Conservation (phyloP, 2,888 invertebrate genomes). For the Eristalinus aeneus region DNA sequence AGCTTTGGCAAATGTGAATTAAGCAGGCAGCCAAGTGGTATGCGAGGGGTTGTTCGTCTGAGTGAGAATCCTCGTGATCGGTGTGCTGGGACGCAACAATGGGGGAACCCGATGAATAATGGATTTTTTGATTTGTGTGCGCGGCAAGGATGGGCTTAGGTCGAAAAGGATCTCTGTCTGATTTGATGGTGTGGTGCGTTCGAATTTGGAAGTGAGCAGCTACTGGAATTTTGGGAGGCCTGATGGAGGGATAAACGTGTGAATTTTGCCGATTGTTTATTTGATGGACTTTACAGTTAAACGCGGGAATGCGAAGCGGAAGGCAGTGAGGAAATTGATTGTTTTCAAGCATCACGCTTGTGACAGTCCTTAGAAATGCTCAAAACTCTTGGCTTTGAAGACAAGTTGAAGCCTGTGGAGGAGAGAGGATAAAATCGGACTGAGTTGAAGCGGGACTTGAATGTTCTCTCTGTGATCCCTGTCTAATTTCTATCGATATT, state of each 20-base stretch:
- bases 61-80: constrained; percentile 41
- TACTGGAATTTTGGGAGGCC: background rate
- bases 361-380: no score
- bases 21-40: constrained; percentile 37
- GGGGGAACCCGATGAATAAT: constrained; percentile 47
- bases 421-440: no score
- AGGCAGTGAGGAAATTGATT: no score
- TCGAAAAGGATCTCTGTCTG: background rate
- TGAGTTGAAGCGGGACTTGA: no score
- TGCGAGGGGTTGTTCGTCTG: background rate
- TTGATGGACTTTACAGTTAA: background rate
- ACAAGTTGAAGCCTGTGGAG: no score
- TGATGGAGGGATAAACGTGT: background rate
- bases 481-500: no score
- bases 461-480: no score
- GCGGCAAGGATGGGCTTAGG: background rate
- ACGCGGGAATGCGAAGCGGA: background rate
- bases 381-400: no score
- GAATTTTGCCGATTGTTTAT: background rate
- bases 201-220: background rate
- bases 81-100: constrained; percentile 55
- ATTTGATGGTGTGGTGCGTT: background rate
- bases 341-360: no score
- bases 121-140: constrained; percentile 36
- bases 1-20: constrained; percentile 35